Base-by-base conservation (phyloP, 2,888 invertebrate species). In the Drosophila ustulata region DNA sequence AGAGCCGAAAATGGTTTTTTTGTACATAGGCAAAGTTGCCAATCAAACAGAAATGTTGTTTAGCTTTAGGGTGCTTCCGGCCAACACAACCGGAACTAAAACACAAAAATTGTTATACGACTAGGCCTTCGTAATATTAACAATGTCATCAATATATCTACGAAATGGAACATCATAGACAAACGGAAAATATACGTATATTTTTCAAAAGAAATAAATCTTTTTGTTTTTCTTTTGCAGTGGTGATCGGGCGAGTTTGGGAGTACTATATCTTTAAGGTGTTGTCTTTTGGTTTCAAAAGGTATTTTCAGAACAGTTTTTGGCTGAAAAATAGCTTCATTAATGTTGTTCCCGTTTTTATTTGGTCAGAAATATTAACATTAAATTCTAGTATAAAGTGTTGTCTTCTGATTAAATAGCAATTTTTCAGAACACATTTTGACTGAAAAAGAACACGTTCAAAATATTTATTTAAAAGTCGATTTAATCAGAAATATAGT, bases 31-130 rank as follows among this genome's bases (percentile, higher is more conserved):
- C 58, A 43, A 23, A 63, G 23, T 25, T 49, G 51, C 25, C 45
- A 41, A 62, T 55, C 28, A 66, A 66, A 67, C 66, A 18, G 41
- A 64, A 69, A 80, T 66, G 62, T 68, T 69, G 61, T 71, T 73
- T 75, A 78, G 56, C 56, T 70, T 70, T 65, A 73, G 66, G 39
- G 50, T 67, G 66, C 43, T 75, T 78, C 73, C 78, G 55, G 76
- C 47, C 9, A 8, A 51, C 4, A 23, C n/a, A 66, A 62, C 69
- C 47, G 75, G 78, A 83, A 79, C 32, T 71, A 79, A 72, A 72
- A 78, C 53, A 69, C 51, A 50, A 59, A 65, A 65, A 71, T 50
- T 68, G 63, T 78, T 71, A 62, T 56, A 41, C 39, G 39, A 41
- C 11, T 41, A 61, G 23, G 55, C 39, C 56, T 61, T 66, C 26